A percentile compares a stretch with the other conserved stretches of the same genome.
Conservation (phyloP, 2,113 vertebrate species). For the Anoura caudifer region DNA sequence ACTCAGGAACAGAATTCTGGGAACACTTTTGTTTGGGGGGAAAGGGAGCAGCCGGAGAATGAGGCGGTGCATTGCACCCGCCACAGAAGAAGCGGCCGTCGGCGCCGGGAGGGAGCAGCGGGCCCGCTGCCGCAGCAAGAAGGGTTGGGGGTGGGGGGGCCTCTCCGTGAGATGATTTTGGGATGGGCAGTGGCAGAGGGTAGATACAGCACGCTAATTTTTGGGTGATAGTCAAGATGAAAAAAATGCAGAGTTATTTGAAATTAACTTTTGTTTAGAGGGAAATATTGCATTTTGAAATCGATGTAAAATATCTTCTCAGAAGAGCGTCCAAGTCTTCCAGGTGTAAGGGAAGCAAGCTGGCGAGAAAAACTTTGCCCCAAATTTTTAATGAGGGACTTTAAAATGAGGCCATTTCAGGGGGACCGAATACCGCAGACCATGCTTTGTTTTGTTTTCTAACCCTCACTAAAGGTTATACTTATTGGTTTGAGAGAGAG, state of each 20-base stretch:
- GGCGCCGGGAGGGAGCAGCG: fast-evolving
- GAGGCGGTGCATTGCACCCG: fast-evolving
- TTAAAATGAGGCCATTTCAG: background rate
- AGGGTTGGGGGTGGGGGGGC: background rate
- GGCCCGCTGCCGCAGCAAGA: fast-evolving
- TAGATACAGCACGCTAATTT: background rate
- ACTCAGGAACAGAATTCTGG: background rate
- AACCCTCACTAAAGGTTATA: no score
- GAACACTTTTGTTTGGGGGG: fast-evolving
- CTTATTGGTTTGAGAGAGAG: no score
- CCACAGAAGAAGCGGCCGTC: background rate
- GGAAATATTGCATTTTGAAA: slow-evolving; percentile 26
- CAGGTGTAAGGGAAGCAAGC: background rate
- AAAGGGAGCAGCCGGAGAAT: background rate
- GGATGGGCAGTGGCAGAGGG: background rate
- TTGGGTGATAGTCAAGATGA: background rate
- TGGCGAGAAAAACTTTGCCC: background rate
- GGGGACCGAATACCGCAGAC: background rate
- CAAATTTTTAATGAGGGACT: background rate
- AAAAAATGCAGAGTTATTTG: slow-evolving; percentile 6
- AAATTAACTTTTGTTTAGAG: slow-evolving; percentile 32
- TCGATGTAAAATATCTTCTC: background rate
- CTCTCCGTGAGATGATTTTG: background rate
- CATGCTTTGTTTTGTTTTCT: no score
- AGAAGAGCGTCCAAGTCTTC: slow-evolving; percentile 7